Base-by-base conservation (phyloP, 2,113 vertebrate genomes). In the Eidolon helvum region DNA sequence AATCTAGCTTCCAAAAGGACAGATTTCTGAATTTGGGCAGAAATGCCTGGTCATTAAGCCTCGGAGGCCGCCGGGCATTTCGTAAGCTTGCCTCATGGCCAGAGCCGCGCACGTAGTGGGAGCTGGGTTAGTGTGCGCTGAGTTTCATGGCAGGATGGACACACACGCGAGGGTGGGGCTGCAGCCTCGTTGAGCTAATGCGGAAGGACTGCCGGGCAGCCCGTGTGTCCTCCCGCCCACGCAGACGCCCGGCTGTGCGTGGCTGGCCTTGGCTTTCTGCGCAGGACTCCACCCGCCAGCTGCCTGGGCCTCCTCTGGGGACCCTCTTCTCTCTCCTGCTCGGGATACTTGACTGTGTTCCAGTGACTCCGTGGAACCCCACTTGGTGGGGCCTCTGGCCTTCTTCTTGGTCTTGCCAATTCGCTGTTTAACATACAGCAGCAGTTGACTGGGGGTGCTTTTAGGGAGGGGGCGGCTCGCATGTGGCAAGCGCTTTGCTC, bases 321-420 rank as follows among this genome's bases (percentile, higher is more conserved):
- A 95, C 78, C 87, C 57, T 72, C 93, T 83, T n/a, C 43, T 94
- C 87, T 66, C 90, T 95, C 96, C 90, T 33, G 72, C 91, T 97
- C 53, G 24, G 94, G 97, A 98, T 97, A 95, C 94, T 97, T 98
- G 97, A 97, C 86, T 86, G 9, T 55, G 91, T 92, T 97, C 97
- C 97, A 97, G 94, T 65, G 94, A 74, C 96, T 97, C 98, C 63
- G 79, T 97, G 98, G 98, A 97, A 92, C 93, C 96, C 92, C 71
- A 90, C 88, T 93, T 96, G 11, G 72, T 77, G 93, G 66, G 88
- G 94, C 91, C 68, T 96, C 95, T 77, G 59, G 86, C 69, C 65
- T 85, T 71, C 59, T 68, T 50, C 96, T 68, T 15, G 30, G 82
- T 59, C 69, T 92, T 95, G 97, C 95, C 95, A 98, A 33, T 74